phyloP scores from a whole-genome alignment of 92 coral and sea anemone genomes.

The Paragorgia papillata region DNA sequence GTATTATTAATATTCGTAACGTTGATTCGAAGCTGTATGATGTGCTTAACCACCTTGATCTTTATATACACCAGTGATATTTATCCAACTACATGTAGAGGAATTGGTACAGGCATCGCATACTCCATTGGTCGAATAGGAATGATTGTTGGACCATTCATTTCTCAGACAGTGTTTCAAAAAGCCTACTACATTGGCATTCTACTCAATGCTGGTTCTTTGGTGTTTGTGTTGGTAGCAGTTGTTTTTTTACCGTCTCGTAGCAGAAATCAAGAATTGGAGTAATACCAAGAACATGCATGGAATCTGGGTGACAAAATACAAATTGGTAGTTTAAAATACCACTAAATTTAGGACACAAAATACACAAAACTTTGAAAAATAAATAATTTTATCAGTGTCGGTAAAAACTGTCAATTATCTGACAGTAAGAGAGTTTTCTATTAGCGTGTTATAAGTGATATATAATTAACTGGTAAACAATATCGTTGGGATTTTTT shows the following conservation, averaged over 20 bases:
- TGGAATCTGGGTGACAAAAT: too few relatives aligned
- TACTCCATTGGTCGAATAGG: slow-evolving; percentile 6
- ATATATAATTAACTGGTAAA: too few relatives aligned
- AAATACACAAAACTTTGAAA: too few relatives aligned
- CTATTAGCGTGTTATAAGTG: too few relatives aligned
- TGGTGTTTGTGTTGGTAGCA: background rate
- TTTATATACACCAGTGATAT: background rate
- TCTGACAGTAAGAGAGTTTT: too few relatives aligned
- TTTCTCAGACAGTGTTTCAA: background rate
- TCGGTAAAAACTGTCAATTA: too few relatives aligned
- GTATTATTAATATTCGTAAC: background rate
- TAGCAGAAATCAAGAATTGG: too few relatives aligned
- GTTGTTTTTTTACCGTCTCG: slow-evolving; percentile 8
- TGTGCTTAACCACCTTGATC: background rate
- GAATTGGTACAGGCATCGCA: background rate
- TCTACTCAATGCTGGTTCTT: background rate
- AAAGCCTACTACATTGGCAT: background rate
- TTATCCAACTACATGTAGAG: background rate
- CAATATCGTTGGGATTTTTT: too few relatives aligned
- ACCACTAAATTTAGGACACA: too few relatives aligned
- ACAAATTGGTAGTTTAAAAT: too few relatives aligned
- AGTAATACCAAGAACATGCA: too few relatives aligned
- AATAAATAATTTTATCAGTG: too few relatives aligned
- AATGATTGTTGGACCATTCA: slow-evolving; percentile 1
- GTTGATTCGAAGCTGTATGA: background rate